Base-by-base conservation (phyloP, 1,140 invertebrate species). In the Heliconius congener region DNA sequence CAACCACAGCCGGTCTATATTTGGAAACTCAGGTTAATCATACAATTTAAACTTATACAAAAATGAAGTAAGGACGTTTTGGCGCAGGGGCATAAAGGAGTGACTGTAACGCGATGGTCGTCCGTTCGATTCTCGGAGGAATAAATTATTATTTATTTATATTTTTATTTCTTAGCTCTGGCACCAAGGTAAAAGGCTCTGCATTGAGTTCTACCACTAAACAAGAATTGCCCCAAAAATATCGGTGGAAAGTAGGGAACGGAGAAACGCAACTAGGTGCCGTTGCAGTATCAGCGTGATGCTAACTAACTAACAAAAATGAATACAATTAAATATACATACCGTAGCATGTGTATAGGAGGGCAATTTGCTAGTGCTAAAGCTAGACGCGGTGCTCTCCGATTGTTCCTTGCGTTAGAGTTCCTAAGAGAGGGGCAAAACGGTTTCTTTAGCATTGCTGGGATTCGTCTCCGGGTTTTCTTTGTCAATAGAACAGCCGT, bases 401-500 rank as follows among this genome's bases (percentile, higher is more conserved):
- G 85, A 72, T 91, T 93, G 57, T 92, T 93, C 18, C 93, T 82
- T 6, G 89, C 79, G 42, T 87, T 89, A 30, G 87, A 87, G 6
- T 84, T 84, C 66, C 91, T 77, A 42, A 93, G 52, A 0, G 91
- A 86, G 1, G 91, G 90, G 55, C 91, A 94, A 72, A 94, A 93
- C 0, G 93, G 89, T 81, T 93, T 93, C 78, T 94, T 92, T 11
- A 94, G 82, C 77, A 94, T 71, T 52, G 90, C 89, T 0, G 91
- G 90, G 6, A 94, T 90, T 13, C 91, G 82, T 2, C 97, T 95
- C 37, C 97, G 95, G 9, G 97, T 96, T 89, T 97, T 96, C 76
- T 98, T 95, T 42, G 97, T 96, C n/a, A 96, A 88, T 2, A 97
- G 92, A 0, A 97, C 92, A 0, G 96, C 95, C 2, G 97, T 95